These are phyloP conservation scores for Potamilus streckersoni DNA, from an alignment of 1,140 invertebrate genomes.

Conservation along the genomic window DNA sequence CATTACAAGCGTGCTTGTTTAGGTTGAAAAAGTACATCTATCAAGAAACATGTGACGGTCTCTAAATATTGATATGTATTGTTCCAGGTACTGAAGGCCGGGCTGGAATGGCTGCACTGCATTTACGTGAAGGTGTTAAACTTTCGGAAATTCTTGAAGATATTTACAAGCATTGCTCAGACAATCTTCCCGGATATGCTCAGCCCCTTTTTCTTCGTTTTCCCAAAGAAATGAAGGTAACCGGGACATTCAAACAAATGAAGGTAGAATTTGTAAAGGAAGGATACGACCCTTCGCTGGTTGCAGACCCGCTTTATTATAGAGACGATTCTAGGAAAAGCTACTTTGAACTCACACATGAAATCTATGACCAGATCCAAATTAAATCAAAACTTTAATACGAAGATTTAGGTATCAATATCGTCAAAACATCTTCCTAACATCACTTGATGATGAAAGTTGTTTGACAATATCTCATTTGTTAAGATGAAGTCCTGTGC, in stretches of 20 bases:
- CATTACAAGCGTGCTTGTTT: not conserved
- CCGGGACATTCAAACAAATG: conserved; percentile 13
- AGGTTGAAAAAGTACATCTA: not conserved
- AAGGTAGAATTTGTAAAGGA: conserved; percentile 2
- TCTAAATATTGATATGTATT: not conserved
- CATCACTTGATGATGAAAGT: too few relatives aligned
- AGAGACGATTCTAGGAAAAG: not conserved
- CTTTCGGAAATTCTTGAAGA: not conserved
- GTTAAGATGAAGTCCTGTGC: too few relatives aligned
- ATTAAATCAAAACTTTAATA: too few relatives aligned
- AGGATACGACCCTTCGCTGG: conserved; percentile 1
- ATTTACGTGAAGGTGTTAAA: not conserved
- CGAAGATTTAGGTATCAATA: too few relatives aligned
- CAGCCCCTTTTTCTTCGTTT: conserved; percentile 11
- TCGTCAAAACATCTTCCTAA: too few relatives aligned
- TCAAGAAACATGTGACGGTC: not conserved
- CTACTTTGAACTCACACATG: conserved; percentile 8
- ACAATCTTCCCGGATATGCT: conserved; percentile 8
- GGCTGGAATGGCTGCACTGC: conserved; percentile 16
- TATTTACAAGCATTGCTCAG: conserved; percentile 4
- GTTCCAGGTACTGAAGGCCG: conserved; percentile 2
- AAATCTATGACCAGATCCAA: conserved; percentile 5
- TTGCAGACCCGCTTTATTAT: conserved; percentile 13
- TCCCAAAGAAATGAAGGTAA: conserved; percentile 5
- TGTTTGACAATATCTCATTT: too few relatives aligned